These are phyloP conservation scores for Hydropotes inermis DNA, from an alignment of 2,113 vertebrate genomes.

Conservation along the genomic window DNA sequence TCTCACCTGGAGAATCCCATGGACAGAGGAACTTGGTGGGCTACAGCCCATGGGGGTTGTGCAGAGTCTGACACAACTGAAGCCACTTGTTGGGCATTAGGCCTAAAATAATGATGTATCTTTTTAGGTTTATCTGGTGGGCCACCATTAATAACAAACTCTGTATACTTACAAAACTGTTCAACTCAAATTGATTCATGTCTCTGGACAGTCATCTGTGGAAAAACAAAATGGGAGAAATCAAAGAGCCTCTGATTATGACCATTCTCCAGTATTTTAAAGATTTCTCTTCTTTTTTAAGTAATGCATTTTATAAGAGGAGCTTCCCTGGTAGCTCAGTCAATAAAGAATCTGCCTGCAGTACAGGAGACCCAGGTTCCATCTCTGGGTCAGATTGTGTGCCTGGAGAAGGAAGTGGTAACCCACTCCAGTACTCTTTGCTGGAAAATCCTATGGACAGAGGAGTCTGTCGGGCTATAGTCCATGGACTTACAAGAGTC, in stretches of 20 bases:
- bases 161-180: background rate
- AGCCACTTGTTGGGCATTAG: rapidly evolving
- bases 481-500: background rate
- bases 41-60: background rate
- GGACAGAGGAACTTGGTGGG: background rate
- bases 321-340: background rate
- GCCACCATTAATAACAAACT: background rate
- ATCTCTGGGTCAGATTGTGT: background rate
- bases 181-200: background rate
- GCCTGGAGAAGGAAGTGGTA: background rate
- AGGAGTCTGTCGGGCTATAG: background rate
- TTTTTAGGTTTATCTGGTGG: background rate
- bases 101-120: background rate
- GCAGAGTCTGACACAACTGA: background rate
- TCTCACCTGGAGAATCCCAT: background rate
- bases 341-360: background rate
- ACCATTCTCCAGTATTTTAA: no score
- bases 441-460: background rate
- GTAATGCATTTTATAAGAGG: background rate
- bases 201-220: background rate
- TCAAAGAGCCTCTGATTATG: no score
- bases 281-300: no score
- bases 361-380: background rate
- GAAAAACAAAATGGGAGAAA: background rate
- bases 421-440: background rate